Conservation (phyloP, 2,888 invertebrate genomes). For the Cheilosia urbana region DNA sequence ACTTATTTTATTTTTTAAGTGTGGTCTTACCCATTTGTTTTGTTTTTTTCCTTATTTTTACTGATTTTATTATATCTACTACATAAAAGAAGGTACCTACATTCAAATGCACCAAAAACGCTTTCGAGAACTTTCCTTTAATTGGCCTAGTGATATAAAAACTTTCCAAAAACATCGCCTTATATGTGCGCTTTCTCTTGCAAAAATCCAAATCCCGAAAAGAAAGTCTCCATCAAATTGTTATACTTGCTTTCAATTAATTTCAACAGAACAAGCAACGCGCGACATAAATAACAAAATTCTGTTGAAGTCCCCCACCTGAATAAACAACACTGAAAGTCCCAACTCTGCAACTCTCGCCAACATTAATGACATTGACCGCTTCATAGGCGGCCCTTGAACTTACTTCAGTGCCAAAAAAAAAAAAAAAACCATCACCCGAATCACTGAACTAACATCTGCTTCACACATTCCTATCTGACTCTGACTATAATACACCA, state of each 20-base stretch:
- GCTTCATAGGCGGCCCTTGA: slow-evolving; percentile 60
- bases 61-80: too few relatives aligned
- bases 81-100: too few relatives aligned
- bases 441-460: slow-evolving; percentile 60
- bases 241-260: neutral
- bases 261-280: neutral
- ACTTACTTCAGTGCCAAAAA: slow-evolving; percentile 54
- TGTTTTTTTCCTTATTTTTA: too few relatives aligned
- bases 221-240: too few relatives aligned
- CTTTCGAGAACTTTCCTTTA: too few relatives aligned
- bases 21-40: too few relatives aligned
- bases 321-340: slow-evolving; percentile 17
- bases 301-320: slow-evolving; percentile 14
- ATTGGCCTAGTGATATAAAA: too few relatives aligned
- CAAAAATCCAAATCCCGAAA: too few relatives aligned
- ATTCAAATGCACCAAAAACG: too few relatives aligned
- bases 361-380: slow-evolving; percentile 62
- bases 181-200: too few relatives aligned
- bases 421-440: slow-evolving; percentile 34
- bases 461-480: slow-evolving; percentile 45
- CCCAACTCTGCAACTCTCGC: neutral
- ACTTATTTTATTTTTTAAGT: too few relatives aligned
- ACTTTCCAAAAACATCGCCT: too few relatives aligned
- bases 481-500: neutral
- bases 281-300: neutral